Evolutionary conservation across 1,140 invertebrate species (phyloP).

Genomic region (Leptopilina clavipes): DNA sequence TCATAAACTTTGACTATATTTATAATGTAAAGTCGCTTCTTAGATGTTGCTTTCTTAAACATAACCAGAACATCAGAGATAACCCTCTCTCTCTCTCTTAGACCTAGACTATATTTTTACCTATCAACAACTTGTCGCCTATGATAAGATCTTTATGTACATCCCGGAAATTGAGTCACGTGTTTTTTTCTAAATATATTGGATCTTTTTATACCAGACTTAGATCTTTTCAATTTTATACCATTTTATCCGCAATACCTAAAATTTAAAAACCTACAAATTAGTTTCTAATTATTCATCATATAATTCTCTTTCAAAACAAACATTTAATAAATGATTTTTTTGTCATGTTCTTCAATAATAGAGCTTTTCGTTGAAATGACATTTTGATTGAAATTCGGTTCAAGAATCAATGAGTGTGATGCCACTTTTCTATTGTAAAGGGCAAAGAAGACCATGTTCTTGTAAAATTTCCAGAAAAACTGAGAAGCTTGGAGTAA

Average conservation of each 20-base stretch:
- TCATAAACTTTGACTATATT: slow-evolving; percentile 54
- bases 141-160: slow-evolving; percentile 1
- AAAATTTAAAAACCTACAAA: no score
- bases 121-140: not conserved
- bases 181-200: not conserved
- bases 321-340: not conserved
- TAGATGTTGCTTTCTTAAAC: not conserved
- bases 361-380: not conserved
- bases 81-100: not conserved
- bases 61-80: not conserved
- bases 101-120: not conserved
- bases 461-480: not conserved
- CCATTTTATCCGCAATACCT: no score
- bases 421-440: slow-evolving; percentile 21
- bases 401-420: slow-evolving; percentile 7
- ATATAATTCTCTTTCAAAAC: not conserved
- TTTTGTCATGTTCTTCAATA: not conserved
- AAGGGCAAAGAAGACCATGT: slow-evolving; percentile 8
- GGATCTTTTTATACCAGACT: no score
- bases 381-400: slow-evolving; percentile 9
- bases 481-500: not conserved
- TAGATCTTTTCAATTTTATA: no score
- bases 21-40: not conserved
- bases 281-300: no score
- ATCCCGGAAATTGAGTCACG: slow-evolving; percentile 15